phyloP scores from a whole-genome alignment of 30 jellyfish, hydroid and myxozoan species.

The Aurelia sp. region DNA sequence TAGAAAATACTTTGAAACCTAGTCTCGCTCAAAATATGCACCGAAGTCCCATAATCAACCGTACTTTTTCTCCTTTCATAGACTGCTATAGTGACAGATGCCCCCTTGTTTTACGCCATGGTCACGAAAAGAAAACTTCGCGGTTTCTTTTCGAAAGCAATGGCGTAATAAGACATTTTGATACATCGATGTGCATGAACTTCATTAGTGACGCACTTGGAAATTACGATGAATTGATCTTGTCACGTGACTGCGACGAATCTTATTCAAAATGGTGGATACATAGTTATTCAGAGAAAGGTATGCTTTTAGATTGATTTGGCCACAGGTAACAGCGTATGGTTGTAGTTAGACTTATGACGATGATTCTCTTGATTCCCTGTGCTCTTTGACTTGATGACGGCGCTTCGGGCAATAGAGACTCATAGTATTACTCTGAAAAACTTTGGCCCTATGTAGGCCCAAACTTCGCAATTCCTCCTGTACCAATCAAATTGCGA shows the following conservation, averaged over 20 bases:
- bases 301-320: background rate
- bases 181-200: slow-evolving; percentile 23
- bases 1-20: too few species aligned
- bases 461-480: too few species aligned
- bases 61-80: background rate
- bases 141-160: background rate
- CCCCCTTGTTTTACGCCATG: slow-evolving; percentile 7
- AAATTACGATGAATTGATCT: slow-evolving; percentile 36
- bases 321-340: too few species aligned
- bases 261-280: slow-evolving; percentile 40
- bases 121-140: background rate
- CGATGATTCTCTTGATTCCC: too few species aligned
- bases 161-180: slow-evolving; percentile 23
- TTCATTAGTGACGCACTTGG: slow-evolving; percentile 27
- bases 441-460: too few species aligned
- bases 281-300: slow-evolving; percentile 16
- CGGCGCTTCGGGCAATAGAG: too few species aligned
- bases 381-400: too few species aligned
- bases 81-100: slow-evolving; percentile 25
- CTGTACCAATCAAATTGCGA: too few species aligned
- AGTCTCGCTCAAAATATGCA: too few species aligned
- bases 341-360: too few species aligned
- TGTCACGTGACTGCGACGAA: slow-evolving; percentile 21
- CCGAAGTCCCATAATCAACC: too few species aligned
- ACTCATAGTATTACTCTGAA: too few species aligned